phyloP scores from a whole-genome alignment of 2,888 invertebrate genomes.

The Trissoscelio sp. region DNA sequence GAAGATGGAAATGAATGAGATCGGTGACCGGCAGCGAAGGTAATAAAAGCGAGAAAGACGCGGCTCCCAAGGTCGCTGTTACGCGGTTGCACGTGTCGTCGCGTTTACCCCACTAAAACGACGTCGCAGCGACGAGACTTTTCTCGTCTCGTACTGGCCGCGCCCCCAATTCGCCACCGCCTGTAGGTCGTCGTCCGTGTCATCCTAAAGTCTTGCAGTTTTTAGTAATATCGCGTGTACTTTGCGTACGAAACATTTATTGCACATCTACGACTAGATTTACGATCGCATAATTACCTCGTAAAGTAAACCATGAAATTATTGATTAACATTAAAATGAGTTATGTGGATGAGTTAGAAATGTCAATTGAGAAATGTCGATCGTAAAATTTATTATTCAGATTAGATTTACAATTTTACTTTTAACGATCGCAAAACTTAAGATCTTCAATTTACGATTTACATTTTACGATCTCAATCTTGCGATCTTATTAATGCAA shows the following conservation, averaged over 20 bases:
- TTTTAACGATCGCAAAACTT: no score
- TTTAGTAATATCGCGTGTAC: no score
- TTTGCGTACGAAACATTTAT: neutral
- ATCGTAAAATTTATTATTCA: no score
- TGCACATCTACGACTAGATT: neutral
- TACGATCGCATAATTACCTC: neutral
- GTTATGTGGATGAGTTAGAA: neutral
- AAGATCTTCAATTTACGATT: no score
- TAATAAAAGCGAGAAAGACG: slow-evolving; percentile 59
- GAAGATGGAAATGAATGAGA: slow-evolving; percentile 63
- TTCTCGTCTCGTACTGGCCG: slow-evolving; percentile 11
- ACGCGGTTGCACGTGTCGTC: slow-evolving; percentile 80
- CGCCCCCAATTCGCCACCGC: slow-evolving; percentile 12
- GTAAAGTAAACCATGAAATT: neutral
- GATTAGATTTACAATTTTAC: no score
- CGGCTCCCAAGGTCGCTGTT: slow-evolving; percentile 81
- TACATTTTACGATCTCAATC: no score
- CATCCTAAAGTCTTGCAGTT: neutral
- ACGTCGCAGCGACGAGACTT: slow-evolving; percentile 29
- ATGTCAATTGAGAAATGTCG: neutral
- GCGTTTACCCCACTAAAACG: slow-evolving; percentile 70
- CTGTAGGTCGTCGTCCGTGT: slow-evolving; percentile 20
- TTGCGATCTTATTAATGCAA: no score
- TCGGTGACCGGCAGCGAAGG: slow-evolving; percentile 54
- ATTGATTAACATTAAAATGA: neutral